Base-by-base conservation (phyloP, 2,113 vertebrate species). In the Vicugna pacos region DNA sequence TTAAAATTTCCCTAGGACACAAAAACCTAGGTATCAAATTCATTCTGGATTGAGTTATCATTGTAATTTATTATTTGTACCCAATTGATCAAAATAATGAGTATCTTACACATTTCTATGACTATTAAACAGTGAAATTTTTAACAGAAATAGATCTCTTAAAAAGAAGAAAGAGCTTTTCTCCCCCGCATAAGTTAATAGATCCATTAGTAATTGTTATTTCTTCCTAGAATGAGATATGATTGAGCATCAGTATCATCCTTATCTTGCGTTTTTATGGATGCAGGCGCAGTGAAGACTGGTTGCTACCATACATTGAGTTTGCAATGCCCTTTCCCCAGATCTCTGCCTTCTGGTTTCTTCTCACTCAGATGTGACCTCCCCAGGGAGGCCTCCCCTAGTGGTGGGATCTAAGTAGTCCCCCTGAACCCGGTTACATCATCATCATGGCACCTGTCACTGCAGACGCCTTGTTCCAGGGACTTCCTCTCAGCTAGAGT, bases 31-130 rank as follows among this genome's bases (percentile, higher is more conserved):
- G 32, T 73, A 67, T 65, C 9, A 91, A 64, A 60, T 67, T 75
- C 20, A 86, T 72, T 65, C 67, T 38, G n/a, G 62, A 52, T 32
- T 67, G n/a, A 30, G 12, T 67, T 54, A 64, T 54, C 14, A 76
- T 72, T 91, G 3, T 60, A 58, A 77, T 95, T 70, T 52, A 77
- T 76, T 58, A 48, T 83, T 62, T 58, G 28, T 35, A 64, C 15
- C 50, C 54, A 88, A 84, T 13, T 84, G 76, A 72, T 65, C 26
- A 91, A 93, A 95, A 82, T 80, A 73, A 90, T 38, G 87, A 67
- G 60, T 50, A 64, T 50, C 75, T 86, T 75, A 50, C 12, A 73
- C 46, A 84, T 89, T 69, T 28, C 48, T 92, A 42, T 20, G 14
- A 82, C 38, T 77, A 65, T 58, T 83, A 79, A 89, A 87, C 64